Base-by-base conservation (phyloP, 2,797 vertebrate species). In the Helicolenus hilgendorfi region DNA sequence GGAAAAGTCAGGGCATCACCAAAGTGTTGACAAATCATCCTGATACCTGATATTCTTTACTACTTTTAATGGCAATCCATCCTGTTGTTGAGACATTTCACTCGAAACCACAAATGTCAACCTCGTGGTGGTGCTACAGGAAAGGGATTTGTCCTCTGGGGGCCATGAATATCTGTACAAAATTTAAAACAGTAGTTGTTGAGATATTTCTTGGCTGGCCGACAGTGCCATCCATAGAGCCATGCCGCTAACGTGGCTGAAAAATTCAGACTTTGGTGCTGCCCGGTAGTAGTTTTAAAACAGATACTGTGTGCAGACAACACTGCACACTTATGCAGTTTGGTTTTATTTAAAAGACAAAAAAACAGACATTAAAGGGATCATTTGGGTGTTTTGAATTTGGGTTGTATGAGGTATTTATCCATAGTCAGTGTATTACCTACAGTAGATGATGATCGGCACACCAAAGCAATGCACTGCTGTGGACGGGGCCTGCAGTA, bases 361-460 rank as follows among this genome's bases (percentile, higher is more conserved):
- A 45, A 14, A 45, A 18, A 45, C 5, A 45, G 18, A 18, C 41
- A 45, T 18, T 15, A 15, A 45, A 18, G 41, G 0, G 41, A 45
- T 45, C 7, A 0, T 45, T 45, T 18, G 41, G 41, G 14, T 45
- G 15, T 45, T 45, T 45, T 45, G 0, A 45, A 45, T 5, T 7
- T 5, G 41, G 41, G 41, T 45, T 18, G 41, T 45, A 45, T 45
- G 41, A 45, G 41, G 41, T 45, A 45, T 18, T 45, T 49, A 20
- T 49, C 45, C 45, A 20, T 49, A 49, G 7, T 49, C 45, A 49
- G 45, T 49, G 45, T 8, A 49, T 49, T 49, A 20, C 45, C 45
- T 49, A 0, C 0, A 49, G 45, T 0, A 49, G 45, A 49, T 45
- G 15, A 45, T 15, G 7, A 45, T 18, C 0, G 6, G 41, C 41